Base-by-base conservation (phyloP, 2,888 invertebrate species). In the Rhingia rostrata region DNA sequence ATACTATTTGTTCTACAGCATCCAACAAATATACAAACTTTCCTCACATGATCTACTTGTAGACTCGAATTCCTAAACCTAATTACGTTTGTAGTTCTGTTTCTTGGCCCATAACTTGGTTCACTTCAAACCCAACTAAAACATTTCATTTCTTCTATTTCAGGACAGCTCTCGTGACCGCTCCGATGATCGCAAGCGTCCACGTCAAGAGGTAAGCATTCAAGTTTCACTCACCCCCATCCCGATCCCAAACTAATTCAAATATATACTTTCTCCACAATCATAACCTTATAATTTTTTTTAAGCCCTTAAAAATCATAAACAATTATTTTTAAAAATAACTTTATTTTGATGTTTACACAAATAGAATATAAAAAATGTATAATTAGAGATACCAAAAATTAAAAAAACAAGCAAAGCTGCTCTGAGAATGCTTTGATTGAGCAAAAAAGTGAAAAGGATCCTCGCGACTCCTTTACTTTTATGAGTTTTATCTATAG, bases 151-250 rank as follows among this genome's bases (percentile, higher is more conserved):
- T 30, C 6, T 45, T 45, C 43, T n/a, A 6, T 60, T 86, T 32
- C 67, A 90, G 90, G 91, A 90, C 66, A 87, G 88, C 4, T 91
- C 91, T 3, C 89, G 91, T 7, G 91, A 91, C 87, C 90, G 91
- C 9, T 88, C 87, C 9, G 89, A 90, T 84, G 91, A 91, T 37
- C 88, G 90, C 12, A 91, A 91, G 77, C 89, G 91, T 43, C 89
- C 90, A 10, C 90, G 91, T 7, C 88, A 88, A 88, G 91, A 91
- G 88, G 91, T 91, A 90, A 91, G 91, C 88, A 87, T n/a, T 39
- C 12, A 60, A 6, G 32, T 70, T 58, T 54, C 32, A 10, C 9
- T 7, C 51, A 43, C 56, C 58, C 33, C 32, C 30, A 7, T 33
- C 9, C 33, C 6, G 47, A 6, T 35, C 5, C n/a, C 54, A n/a